Conservation (phyloP, 1,140 invertebrate species). For the Onthophagus taurus region DNA sequence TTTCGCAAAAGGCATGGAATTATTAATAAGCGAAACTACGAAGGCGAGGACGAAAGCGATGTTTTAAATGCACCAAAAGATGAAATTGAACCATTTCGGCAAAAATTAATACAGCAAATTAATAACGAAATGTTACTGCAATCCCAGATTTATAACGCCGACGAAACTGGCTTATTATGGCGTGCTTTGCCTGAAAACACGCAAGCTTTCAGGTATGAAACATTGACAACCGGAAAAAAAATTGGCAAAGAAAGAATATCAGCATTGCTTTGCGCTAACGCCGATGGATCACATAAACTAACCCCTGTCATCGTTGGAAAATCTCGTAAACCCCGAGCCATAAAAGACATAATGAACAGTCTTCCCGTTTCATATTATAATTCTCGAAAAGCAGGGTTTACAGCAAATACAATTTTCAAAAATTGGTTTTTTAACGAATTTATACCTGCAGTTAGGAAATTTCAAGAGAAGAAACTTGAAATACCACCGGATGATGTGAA, state of each 20-base stretch:
- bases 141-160: not conserved
- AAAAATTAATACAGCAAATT: not conserved
- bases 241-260: conserved; percentile 5
- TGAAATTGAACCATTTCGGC: not conserved
- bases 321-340: not conserved
- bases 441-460: too few species aligned
- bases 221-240: not conserved
- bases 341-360: not conserved
- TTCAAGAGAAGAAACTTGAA: too few species aligned
- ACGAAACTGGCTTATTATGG: not conserved
- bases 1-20: not conserved
- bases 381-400: conserved; percentile 1
- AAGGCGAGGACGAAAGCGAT: too few species aligned
- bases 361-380: not conserved
- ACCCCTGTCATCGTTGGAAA: not conserved
- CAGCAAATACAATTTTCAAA: not conserved
- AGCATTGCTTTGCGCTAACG: not conserved
- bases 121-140: not conserved
- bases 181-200: conserved; percentile 5
- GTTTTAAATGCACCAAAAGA: not conserved
- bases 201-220: not conserved
- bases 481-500: too few species aligned
- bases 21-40: not conserved
- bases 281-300: not conserved
- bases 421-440: too few species aligned